Evolutionary conservation across 2,113 vertebrate species (phyloP), one percentile per base, ranked within the genome.

Genomic region (Tringa solitaria): DNA sequence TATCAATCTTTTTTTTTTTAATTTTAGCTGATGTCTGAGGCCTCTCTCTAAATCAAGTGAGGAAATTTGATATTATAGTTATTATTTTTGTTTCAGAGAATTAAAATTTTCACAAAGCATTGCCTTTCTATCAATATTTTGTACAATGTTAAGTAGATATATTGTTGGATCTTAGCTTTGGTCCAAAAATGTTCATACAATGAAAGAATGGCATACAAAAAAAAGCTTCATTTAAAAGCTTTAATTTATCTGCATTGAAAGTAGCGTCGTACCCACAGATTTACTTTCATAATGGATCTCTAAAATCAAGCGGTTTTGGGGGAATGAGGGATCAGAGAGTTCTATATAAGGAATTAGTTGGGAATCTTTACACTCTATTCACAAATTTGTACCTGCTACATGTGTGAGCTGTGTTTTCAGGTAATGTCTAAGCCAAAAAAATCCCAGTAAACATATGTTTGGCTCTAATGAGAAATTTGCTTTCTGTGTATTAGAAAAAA

Each of bases 201-300:
- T 68, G 43, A 45, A 83, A 67, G 78, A 70, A 89, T 43, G 39
- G 63, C 95, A 72, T 51, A 82, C 83, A 65, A 93, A 95, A 93
- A 87, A 94, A 89, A 43, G 41, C 67, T 95, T 78, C 8, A 23
- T 70, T 63, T 26, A 80, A 50, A 95, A 79, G 45, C 48, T 95
- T 77, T 81, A n/a, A 70, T 95, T 93, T 82, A 54, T 67, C 81
- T 75, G 14, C 26, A 33, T 18, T 57, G 63, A 77, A 87, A 82
- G 23, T 88, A 48, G 70, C 78, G 63, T 87, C 51, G 26, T 26
- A n/a, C 87, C 37, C 22, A 48, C 57, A 19, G 65, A 48, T 64
- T 84, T 69, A 43, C 87, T 76, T 63, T 65, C 70, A 27, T 48
- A 53, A 75, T 57, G 60, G 60, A 53, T 41, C 32, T 83, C 69